Evolutionary conservation across 1,140 invertebrate species (phyloP).

Genomic region (Drosophila guanche): DNA sequence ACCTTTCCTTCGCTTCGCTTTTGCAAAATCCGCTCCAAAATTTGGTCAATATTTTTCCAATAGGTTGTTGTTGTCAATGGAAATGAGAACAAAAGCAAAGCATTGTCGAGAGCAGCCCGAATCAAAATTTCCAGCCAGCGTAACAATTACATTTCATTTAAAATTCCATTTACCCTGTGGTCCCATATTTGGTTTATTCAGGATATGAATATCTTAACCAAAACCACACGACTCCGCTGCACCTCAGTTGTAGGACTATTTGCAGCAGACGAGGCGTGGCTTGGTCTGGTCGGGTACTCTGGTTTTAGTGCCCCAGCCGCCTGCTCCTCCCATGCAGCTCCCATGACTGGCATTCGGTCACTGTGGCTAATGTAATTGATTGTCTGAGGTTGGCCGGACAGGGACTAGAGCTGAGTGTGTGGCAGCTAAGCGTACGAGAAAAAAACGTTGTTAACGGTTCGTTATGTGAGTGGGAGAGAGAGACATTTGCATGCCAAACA

Average conservation of each 20-base stretch:
- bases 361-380: constrained; percentile 69
- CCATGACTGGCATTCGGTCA: constrained; percentile 23
- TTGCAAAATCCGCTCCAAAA: constrained; percentile 27
- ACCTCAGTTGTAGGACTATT: constrained; percentile 13
- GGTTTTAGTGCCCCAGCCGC: too few relatives aligned
- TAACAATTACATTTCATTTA: constrained; percentile 40
- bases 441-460: constrained; percentile 40
- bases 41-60: constrained; percentile 9
- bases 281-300: constrained; percentile 8
- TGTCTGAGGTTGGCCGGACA: constrained; percentile 50
- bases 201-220: constrained; percentile 6
- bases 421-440: constrained; percentile 15
- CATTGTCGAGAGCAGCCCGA: not conserved
- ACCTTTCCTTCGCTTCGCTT: constrained; percentile 54
- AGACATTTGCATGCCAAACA: constrained; percentile 49
- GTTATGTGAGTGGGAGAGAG: constrained; percentile 23
- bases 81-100: constrained; percentile 7
- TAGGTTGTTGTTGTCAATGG: constrained; percentile 12
- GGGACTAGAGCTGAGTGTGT: constrained; percentile 22
- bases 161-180: constrained; percentile 35
- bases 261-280: constrained; percentile 20
- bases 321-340: constrained; percentile 1
- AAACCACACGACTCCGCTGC: constrained; percentile 20
- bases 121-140: not conserved
- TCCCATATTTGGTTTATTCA: constrained; percentile 18